phyloP scores from a whole-genome alignment of 2,888 invertebrate genomes.

The Meiosimyza decipiens region DNA sequence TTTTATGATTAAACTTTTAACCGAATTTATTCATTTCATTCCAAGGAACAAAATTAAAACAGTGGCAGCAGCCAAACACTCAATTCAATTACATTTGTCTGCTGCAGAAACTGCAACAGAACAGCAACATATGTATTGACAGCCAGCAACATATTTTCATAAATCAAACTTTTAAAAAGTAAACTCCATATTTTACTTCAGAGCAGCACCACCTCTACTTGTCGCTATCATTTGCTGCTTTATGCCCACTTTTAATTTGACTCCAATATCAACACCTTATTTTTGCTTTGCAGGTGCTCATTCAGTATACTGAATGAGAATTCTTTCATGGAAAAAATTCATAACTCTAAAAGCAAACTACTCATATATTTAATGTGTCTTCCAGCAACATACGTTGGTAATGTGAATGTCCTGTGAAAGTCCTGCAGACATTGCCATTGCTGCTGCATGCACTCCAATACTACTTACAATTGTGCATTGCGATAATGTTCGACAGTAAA shows the following conservation, averaged over 20 bases:
- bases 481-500: too few relatives aligned
- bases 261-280: constrained; percentile 5
- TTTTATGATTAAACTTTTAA: too few relatives aligned
- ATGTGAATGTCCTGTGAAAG: constrained; percentile 35
- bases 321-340: background rate
- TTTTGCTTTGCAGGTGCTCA: background rate
- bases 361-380: too few relatives aligned
- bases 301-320: background rate
- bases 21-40: background rate
- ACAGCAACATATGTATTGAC: background rate
- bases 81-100: constrained; percentile 23
- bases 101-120: background rate
- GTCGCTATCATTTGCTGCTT: background rate
- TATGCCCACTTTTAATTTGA: constrained; percentile 9
- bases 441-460: too few relatives aligned
- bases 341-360: too few relatives aligned
- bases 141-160: constrained; percentile 24
- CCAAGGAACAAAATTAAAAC: background rate
- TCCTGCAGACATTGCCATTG: constrained; percentile 3
- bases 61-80: too few relatives aligned
- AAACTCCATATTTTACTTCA: background rate
- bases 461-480: too few relatives aligned
- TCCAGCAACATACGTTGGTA: background rate
- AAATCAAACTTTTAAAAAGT: constrained; percentile 34
- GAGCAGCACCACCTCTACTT: constrained; percentile 7